phyloP scores from a whole-genome alignment of 2,797 vertebrate genomes.

The Tamandua tetradactyla region DNA sequence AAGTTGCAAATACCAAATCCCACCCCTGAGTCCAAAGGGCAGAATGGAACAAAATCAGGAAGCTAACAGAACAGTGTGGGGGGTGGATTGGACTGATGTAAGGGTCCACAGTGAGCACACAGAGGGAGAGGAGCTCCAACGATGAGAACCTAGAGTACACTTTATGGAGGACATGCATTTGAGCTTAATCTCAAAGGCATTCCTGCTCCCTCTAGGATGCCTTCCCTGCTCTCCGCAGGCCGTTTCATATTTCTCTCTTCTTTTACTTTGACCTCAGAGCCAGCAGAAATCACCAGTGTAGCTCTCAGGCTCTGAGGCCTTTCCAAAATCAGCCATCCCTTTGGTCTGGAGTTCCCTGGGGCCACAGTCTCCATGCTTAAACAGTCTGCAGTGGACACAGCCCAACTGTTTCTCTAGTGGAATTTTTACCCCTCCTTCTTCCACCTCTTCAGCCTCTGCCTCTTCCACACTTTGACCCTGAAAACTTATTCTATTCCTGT shows the following conservation, averaged over 20 bases:
- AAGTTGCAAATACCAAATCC: not conserved
- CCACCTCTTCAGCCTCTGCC: too few relatives aligned
- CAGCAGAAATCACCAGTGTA: not conserved
- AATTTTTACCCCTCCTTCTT: not conserved
- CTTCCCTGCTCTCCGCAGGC: not conserved
- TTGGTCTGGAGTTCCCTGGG: not conserved
- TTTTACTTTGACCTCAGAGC: not conserved
- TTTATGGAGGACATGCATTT: not conserved
- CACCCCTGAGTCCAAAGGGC: not conserved
- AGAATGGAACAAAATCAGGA: not conserved
- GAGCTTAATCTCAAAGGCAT: not conserved
- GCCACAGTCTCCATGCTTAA: not conserved
- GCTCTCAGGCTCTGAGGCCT: not conserved
- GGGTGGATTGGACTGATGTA: not conserved
- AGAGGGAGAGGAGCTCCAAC: not conserved
- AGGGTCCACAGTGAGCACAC: not conserved
- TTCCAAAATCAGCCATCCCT: not conserved
- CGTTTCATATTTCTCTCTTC: not conserved
- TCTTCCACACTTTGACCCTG: not conserved
- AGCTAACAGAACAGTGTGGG: not conserved
- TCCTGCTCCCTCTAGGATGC: too few relatives aligned
- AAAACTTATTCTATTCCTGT: not conserved
- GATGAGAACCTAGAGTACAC: not conserved
- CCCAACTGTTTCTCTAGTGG: not conserved
- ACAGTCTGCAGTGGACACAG: not conserved